Conservation (phyloP, 2,113 vertebrate genomes). For the Chaetorhynchus papuensis region DNA sequence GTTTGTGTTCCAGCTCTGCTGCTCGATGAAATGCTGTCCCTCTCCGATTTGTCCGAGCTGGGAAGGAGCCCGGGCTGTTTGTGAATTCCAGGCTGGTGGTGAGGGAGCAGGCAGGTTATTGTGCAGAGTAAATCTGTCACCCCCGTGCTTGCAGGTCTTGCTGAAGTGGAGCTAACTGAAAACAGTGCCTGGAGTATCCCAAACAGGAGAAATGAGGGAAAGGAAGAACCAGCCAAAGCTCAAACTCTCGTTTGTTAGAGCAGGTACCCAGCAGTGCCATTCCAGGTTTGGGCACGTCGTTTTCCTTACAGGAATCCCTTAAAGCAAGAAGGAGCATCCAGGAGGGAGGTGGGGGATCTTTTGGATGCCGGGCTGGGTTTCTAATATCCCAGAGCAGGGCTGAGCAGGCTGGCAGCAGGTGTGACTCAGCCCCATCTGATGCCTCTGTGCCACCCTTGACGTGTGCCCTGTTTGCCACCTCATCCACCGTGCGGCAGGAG, state of each 20-base stretch:
- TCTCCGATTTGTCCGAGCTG: not conserved
- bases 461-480: not conserved
- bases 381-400: not conserved
- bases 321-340: not conserved
- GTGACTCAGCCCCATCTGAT: not conserved
- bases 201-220: not conserved
- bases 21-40: not conserved
- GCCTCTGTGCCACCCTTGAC: not conserved
- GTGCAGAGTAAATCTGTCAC: slow-evolving; percentile 33
- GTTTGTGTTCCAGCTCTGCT: not conserved
- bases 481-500: not conserved
- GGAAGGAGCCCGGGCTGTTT: not conserved
- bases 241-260: fast-evolving
- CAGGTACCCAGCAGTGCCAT: not conserved
- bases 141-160: not conserved
- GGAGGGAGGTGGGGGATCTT: not conserved
- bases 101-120: not conserved
- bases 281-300: not conserved
- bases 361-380: fast-evolving
- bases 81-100: not conserved
- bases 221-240: not conserved
- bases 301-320: not conserved
- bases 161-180: not conserved
- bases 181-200: not conserved
- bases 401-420: not conserved